Evolutionary conservation across 2,888 invertebrate species (phyloP).

Genomic region (Acleris cristana): DNA sequence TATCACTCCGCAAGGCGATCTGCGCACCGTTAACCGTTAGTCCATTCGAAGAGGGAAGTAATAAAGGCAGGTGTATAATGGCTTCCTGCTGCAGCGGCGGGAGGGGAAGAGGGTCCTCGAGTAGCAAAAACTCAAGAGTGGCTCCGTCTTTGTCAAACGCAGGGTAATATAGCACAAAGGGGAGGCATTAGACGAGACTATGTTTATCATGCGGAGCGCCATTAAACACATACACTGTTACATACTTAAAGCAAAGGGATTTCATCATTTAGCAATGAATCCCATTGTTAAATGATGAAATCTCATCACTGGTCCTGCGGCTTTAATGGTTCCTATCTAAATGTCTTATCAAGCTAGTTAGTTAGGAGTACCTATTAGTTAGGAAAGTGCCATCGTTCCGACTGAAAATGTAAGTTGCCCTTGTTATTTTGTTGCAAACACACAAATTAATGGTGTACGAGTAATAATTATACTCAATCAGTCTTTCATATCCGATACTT

Average conservation of each 20-base stretch:
- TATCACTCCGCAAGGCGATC: constrained; percentile 9
- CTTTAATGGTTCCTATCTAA: no score
- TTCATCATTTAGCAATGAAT: neutral
- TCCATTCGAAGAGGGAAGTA: constrained; percentile 13
- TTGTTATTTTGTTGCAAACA: no score
- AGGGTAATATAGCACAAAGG: constrained; percentile 1
- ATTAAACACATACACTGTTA: constrained; percentile 8
- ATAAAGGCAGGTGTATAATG: constrained; percentile 26
- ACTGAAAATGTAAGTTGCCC: no score
- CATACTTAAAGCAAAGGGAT: neutral
- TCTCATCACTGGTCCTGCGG: no score
- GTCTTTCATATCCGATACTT: no score
- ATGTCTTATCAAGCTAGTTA: no score
- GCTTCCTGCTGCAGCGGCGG: constrained; percentile 15
- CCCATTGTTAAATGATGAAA: no score
- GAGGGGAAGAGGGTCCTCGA: neutral
- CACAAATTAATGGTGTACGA: no score
- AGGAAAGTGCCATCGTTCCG: no score
- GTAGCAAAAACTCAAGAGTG: constrained; percentile 28
- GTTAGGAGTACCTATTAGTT: no score
- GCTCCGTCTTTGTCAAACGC: constrained; percentile 24
- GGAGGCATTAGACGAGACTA: neutral
- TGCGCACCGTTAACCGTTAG: constrained; percentile 14
- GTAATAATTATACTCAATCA: no score
- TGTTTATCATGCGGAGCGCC: constrained; percentile 2